phyloP scores from a whole-genome alignment of 1,140 invertebrate species.

The Campoletis sonorensis region DNA sequence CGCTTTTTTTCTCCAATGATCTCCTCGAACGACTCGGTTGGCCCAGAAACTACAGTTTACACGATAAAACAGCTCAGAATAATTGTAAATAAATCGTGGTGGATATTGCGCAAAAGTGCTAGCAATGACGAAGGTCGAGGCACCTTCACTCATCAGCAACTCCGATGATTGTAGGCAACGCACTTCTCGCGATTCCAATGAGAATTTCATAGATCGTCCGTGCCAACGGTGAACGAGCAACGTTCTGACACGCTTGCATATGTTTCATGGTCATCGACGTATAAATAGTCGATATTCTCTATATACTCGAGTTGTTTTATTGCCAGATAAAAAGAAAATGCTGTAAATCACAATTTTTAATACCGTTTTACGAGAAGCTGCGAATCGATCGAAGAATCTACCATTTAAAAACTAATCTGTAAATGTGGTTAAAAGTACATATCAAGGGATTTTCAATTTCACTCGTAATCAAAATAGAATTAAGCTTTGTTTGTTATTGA shows the following conservation, averaged over 20 bases:
- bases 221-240: conserved; percentile 21
- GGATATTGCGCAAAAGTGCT: conserved; percentile 15
- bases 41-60: conserved; percentile 28
- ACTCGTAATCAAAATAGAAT: too few relatives aligned
- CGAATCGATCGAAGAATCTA: neutral
- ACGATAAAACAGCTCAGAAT: conserved; percentile 10
- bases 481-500: too few relatives aligned
- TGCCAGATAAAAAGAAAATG: neutral
- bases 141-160: conserved; percentile 44
- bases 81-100: conserved; percentile 42
- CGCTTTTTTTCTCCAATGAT: neutral
- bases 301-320: conserved; percentile 26
- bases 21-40: conserved; percentile 9
- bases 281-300: conserved; percentile 37
- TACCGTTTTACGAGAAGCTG: neutral
- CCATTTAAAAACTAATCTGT: neutral
- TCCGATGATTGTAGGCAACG: conserved; percentile 28
- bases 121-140: conserved; percentile 34
- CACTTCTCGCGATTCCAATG: conserved; percentile 2
- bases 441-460: too few relatives aligned
- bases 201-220: conserved; percentile 32
- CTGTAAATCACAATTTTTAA: conserved; percentile 8
- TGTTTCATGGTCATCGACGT: conserved; percentile 43
- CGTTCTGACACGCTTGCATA: conserved; percentile 39
- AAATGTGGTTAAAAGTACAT: neutral